Conservation (phyloP, 1,140 invertebrate genomes). For the Lasaia peninsularis region DNA sequence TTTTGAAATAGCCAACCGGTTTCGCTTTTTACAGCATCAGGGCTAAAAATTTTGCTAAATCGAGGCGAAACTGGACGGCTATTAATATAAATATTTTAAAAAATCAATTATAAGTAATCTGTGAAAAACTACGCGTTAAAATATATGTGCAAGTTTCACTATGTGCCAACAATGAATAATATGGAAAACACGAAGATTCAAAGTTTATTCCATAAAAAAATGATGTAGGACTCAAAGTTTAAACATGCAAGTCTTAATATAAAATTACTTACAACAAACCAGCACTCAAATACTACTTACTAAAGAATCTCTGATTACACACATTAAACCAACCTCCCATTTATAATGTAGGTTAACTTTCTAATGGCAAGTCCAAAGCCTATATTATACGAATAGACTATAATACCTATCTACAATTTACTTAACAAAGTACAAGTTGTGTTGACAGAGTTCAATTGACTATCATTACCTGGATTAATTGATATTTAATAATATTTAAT, state of each 20-base stretch:
- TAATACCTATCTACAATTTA: background rate
- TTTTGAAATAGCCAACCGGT: too few species aligned
- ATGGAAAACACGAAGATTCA: too few species aligned
- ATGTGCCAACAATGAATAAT: too few species aligned
- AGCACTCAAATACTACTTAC: background rate
- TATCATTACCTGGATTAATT: slow-evolving; percentile 3
- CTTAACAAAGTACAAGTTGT: slow-evolving; percentile 3
- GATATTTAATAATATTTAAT: background rate
- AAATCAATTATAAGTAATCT: too few species aligned
- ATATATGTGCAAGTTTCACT: too few species aligned
- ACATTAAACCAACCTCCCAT: background rate
- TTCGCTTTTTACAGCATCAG: too few species aligned
- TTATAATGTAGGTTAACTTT: slow-evolving; percentile 2
- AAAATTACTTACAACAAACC: background rate
- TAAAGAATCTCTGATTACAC: slow-evolving; percentile 4
- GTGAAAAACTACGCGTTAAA: too few species aligned
- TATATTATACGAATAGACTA: background rate
- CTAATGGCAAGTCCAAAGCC: background rate
- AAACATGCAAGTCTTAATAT: background rate
- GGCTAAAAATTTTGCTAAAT: too few species aligned
- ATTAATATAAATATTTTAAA: too few species aligned
- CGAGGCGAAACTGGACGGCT: too few species aligned
- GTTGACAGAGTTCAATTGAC: slow-evolving; percentile 1
- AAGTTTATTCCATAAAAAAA: too few species aligned
- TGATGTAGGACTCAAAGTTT: background rate